Evolutionary conservation across 2,888 invertebrate genomes (phyloP).

Genomic region (Meghimatium bilineatum): DNA sequence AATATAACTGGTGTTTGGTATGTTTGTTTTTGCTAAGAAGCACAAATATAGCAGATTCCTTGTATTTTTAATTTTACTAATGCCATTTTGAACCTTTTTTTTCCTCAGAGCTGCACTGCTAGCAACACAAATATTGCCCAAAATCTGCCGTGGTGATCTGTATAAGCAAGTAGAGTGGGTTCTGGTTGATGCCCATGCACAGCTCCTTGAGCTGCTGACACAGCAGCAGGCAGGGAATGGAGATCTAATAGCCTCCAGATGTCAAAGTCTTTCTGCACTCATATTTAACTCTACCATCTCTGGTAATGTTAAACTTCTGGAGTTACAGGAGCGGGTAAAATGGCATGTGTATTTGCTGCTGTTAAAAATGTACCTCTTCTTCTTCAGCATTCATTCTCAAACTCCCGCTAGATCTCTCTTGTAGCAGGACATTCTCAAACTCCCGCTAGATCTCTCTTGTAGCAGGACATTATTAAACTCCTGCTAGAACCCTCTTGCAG

Average conservation of each 20-base stretch:
- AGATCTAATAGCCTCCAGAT: slow-evolving; percentile 68
- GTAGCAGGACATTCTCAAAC: too few relatives aligned
- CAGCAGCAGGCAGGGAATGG: slow-evolving; percentile 60
- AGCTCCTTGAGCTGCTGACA: slow-evolving; percentile 67
- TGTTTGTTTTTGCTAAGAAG: too few relatives aligned
- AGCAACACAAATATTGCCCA: slow-evolving; percentile 69
- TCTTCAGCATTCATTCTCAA: too few relatives aligned
- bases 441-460: too few relatives aligned
- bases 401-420: too few relatives aligned
- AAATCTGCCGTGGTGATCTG: slow-evolving; percentile 69
- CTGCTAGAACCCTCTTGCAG: too few relatives aligned
- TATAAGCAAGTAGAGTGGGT: slow-evolving; percentile 76
- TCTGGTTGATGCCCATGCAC: slow-evolving; percentile 73
- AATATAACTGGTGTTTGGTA: too few relatives aligned
- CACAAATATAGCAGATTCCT: too few relatives aligned
- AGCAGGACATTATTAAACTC: too few relatives aligned
- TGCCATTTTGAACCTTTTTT: background rate
- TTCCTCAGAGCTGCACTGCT: slow-evolving; percentile 70
- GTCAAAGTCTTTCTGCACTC: slow-evolving; percentile 71
- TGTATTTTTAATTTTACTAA: too few relatives aligned
- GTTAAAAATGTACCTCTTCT: too few relatives aligned
- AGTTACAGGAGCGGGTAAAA: slow-evolving; percentile 70
- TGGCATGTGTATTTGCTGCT: too few relatives aligned
- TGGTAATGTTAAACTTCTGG: slow-evolving; percentile 67
- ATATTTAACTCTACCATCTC: slow-evolving; percentile 73